Conservation (phyloP, 2,113 vertebrate species). For the Actinemys pallida region DNA sequence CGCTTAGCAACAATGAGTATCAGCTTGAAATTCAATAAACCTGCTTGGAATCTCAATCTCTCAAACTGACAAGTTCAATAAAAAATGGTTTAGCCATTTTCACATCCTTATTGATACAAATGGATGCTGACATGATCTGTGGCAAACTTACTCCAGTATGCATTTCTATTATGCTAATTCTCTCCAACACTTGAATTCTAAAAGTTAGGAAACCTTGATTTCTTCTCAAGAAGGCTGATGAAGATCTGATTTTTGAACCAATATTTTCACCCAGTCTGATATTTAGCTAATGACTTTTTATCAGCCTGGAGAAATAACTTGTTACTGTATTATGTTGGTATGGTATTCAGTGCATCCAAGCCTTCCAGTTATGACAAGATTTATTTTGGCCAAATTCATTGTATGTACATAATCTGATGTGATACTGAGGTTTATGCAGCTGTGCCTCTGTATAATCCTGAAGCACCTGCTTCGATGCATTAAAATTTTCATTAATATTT, state of each 20-base stretch:
- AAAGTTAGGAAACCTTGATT: neutral
- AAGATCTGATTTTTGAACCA: neutral
- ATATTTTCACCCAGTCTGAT: neutral
- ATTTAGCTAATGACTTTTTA: rapidly evolving
- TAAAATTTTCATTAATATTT: neutral
- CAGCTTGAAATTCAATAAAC: conserved; percentile 61
- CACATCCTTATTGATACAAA: conserved; percentile 39
- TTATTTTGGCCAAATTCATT: conserved; percentile 4
- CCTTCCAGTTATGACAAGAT: conserved; percentile 1
- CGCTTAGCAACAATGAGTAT: conserved; percentile 47
- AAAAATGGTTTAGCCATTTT: conserved; percentile 61
- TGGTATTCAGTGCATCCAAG: neutral
- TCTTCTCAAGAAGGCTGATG: rapidly evolving
- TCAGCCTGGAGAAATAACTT: neutral
- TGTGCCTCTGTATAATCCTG: rapidly evolving
- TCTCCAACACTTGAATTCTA: neutral
- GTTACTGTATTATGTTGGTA: neutral
- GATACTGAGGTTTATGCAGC: neutral
- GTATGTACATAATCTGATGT: neutral
- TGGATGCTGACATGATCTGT: conserved; percentile 26
- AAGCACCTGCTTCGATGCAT: neutral
- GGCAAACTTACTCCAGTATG: neutral
- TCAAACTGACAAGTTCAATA: conserved; percentile 46
- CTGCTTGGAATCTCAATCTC: neutral
- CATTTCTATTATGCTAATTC: neutral